Base-by-base conservation (phyloP, 2,113 vertebrate genomes). In the Antechinus flavipes region DNA sequence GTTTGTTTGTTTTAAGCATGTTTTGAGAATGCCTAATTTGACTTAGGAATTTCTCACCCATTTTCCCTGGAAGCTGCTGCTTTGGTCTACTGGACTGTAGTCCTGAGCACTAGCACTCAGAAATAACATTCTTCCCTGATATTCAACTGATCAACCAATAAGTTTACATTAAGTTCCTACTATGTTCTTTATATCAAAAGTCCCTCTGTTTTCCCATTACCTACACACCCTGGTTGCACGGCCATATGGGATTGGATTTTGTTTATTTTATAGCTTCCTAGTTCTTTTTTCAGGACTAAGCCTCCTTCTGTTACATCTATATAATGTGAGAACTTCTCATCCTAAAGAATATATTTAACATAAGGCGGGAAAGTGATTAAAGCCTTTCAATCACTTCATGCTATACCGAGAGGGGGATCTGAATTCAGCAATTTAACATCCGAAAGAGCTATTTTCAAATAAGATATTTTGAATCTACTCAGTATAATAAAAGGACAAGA, bases 381-480 rank as follows among this genome's bases (percentile, higher is more conserved):
- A 55, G 2, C 1, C 61, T 35, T 93, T 55, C 47, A 61, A n/a
- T 76, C 30, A 42, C 42, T n/a, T n/a, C 61, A 19, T n/a, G 61
- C 61, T 76, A 2, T 6, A 76, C 61, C 61, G 19, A 35, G 2
- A 76, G 68, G 68, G 30, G 68, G 7, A 42, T 84, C 68, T 84
- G 68, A 42, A 84, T n/a, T 84, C 68, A 8, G 35, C 35, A 84
- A 11, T 5, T 68, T 94, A 93, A 96, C 94, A 93, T 91, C 49
- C 96, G 23, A 55, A 93, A 94, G 84, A 58, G 1, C 0, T 56
- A 54, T 95, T 96, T 96, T 7, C 56, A n/a, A 90, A 49, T 53
- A 90, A 54, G 93, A 90, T 92, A 90, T 94, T 96, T 93, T 58
- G 90, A n/a, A 94, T 97, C 5, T 56, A 93, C 90, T 92, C 22